These are phyloP conservation scores for Xylocampa areola DNA, from an alignment of 2,888 invertebrate species.

Conservation along the genomic window DNA sequence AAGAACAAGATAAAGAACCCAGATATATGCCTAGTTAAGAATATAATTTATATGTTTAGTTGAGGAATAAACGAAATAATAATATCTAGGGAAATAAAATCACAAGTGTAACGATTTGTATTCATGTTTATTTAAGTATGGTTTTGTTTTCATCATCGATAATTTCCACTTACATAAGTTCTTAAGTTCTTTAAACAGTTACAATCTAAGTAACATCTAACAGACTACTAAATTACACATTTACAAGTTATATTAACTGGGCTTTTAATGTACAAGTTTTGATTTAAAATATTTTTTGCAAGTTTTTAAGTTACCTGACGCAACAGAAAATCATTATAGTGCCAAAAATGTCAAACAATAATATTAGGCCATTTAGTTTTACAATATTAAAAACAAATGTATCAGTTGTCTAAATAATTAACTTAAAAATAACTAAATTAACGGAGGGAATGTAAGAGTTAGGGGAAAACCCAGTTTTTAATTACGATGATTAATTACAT, in stretches of 20 bases:
- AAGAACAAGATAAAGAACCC: no score
- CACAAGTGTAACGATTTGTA: conserved; percentile 74
- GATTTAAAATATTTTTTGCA: conserved; percentile 24
- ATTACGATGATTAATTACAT: conserved; percentile 49
- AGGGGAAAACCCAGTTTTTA: conserved; percentile 65
- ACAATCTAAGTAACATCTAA: conserved; percentile 88
- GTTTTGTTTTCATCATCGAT: conserved; percentile 76
- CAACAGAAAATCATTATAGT: conserved; percentile 20
- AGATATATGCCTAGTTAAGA: no score
- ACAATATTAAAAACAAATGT: conserved; percentile 19
- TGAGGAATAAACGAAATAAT: no score
- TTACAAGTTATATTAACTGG: conserved; percentile 83
- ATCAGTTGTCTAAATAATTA: conserved; percentile 39
- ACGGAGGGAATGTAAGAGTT: conserved; percentile 70
- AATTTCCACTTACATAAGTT: conserved; percentile 59
- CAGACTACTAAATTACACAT: conserved; percentile 87
- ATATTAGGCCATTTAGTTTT: conserved; percentile 54
- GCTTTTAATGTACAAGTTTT: conserved; percentile 61
- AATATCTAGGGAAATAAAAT: conserved; percentile 50
- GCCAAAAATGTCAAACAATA: conserved; percentile 37
- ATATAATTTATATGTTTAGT: no score
- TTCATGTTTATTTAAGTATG: conserved; percentile 83
- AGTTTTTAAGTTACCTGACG: conserved; percentile 10
- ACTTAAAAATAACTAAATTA: conserved; percentile 70
- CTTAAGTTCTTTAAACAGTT: conserved; percentile 77